Evolutionary conservation across 1,140 invertebrate genomes (phyloP), one percentile per base, ranked within the genome.

Genomic region (Mizuhopecten yessoensis): DNA sequence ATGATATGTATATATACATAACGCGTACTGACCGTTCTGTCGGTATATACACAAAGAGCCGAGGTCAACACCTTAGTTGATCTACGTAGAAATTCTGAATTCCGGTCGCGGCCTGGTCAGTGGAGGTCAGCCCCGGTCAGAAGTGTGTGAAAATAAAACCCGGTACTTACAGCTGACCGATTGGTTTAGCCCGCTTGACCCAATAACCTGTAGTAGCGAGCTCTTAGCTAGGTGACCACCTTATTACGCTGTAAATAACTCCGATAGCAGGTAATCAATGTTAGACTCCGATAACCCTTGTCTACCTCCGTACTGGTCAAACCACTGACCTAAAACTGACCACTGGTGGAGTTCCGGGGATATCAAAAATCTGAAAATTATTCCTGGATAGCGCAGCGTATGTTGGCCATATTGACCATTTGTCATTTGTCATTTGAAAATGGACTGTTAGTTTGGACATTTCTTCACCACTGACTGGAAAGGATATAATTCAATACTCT

Each of bases 121-220:
- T 11, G 11, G 57, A n/a, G 57, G 57, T 75, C 57, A 75, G n/a
- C 5, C 57, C 57, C 57, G 57, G 57, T 75, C 57, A 75, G 0
- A 5, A 7, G 23, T 75, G 57, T 75, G 57, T 29, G 57, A 75
- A 57, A 57, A 57, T n/a, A n/a, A n/a, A n/a, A n/a, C n/a, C 45
- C 23, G 45, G 45, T 57, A 75, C 57, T 75, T 75, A n/a, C 7
- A 75, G 57, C 57, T n/a, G 57, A n/a, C 29, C n/a, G n/a, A 5
- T 75, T 75, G 57, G 57, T 75, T 57, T 75, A n/a, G n/a, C 57
- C n/a, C 57, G 29, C 23, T n/a, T 75, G 57, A 75, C 57, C 57
- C 57, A 75, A 29, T 75, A 75, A 75, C 23, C 57, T 75, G 3
- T 45, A 13, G 42, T 45, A 17, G 42, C 17, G 9, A 20, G 42